These are phyloP conservation scores for Cantharis nigra DNA, from an alignment of 2,888 invertebrate species.

Conservation along the genomic window DNA sequence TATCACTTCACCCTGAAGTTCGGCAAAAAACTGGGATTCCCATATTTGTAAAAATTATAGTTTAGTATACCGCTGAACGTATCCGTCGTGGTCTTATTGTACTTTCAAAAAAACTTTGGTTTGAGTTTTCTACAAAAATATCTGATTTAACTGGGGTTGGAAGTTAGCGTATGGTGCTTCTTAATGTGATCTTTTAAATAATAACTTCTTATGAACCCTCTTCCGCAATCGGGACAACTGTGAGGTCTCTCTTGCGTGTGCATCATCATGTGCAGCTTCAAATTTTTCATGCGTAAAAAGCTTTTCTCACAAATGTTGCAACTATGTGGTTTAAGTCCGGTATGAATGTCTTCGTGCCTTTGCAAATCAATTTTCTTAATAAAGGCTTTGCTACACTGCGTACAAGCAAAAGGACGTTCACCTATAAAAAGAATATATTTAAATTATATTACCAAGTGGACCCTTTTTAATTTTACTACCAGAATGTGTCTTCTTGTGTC, in stretches of 20 bases:
- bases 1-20: too few relatives aligned
- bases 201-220: slow-evolving; percentile 46
- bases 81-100: neutral
- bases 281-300: slow-evolving; percentile 43
- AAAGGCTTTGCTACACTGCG: slow-evolving; percentile 43
- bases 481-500: slow-evolving; percentile 46
- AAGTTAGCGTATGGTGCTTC: slow-evolving; percentile 36
- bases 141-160: neutral
- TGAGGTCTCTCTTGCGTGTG: slow-evolving; percentile 47
- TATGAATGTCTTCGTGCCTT: slow-evolving; percentile 45
- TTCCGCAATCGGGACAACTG: slow-evolving; percentile 43
- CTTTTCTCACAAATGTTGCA: slow-evolving; percentile 43
- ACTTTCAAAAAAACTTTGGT: neutral
- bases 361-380: slow-evolving; percentile 46
- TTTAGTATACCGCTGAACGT: neutral
- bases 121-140: neutral
- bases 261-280: slow-evolving; percentile 45
- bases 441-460: neutral
- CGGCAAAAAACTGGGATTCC: too few relatives aligned
- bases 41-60: too few relatives aligned
- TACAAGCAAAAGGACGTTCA: slow-evolving; percentile 43
- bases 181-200: slow-evolving; percentile 44
- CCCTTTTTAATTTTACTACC: slow-evolving; percentile 37
- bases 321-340: slow-evolving; percentile 41
- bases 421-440: slow-evolving; percentile 32